Evolutionary conservation across 2,888 invertebrate genomes (phyloP).

Genomic region (Mesoligia furuncula): DNA sequence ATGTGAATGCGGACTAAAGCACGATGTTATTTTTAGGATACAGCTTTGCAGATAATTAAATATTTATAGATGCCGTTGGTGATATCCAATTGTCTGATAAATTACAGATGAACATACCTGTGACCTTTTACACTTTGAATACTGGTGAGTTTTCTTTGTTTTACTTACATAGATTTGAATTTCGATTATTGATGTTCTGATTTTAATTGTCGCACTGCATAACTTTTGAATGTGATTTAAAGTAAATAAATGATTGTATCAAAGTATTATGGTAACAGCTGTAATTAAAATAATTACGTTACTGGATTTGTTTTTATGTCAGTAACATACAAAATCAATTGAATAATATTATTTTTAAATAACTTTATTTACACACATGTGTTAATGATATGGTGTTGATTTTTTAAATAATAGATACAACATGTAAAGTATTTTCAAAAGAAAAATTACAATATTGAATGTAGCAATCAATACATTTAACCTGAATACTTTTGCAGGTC

Average conservation of each 20-base stretch:
- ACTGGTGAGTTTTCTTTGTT: conserved; percentile 86
- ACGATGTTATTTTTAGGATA: conserved; percentile 89
- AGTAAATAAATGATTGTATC: conserved; percentile 10
- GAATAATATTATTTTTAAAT: conserved; percentile 17
- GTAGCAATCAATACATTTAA: conserved; percentile 37
- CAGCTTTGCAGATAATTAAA: conserved; percentile 89
- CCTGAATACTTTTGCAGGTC: conserved; percentile 59
- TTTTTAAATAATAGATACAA: conserved; percentile 13
- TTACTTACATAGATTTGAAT: conserved; percentile 67
- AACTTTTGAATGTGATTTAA: not conserved
- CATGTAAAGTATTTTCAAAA: conserved; percentile 3
- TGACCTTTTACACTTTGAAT: conserved; percentile 73
- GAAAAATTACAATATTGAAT: conserved; percentile 11
- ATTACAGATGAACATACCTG: conserved; percentile 72
- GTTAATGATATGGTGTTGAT: conserved; percentile 9
- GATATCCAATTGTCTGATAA: conserved; percentile 75
- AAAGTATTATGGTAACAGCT: conserved; percentile 25
- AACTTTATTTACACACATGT: conserved; percentile 48
- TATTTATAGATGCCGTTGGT: conserved; percentile 87
- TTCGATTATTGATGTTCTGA: conserved; percentile 29
- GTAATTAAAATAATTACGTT: conserved; percentile 24
- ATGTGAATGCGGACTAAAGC: conserved; percentile 87
- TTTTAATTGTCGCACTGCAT: conserved; percentile 10
- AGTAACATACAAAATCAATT: conserved; percentile 38
- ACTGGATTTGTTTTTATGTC: conserved; percentile 33